These are phyloP conservation scores for Dendropsophus ebraccatus DNA, from an alignment of 2,113 vertebrate genomes.

Conservation along the genomic window DNA sequence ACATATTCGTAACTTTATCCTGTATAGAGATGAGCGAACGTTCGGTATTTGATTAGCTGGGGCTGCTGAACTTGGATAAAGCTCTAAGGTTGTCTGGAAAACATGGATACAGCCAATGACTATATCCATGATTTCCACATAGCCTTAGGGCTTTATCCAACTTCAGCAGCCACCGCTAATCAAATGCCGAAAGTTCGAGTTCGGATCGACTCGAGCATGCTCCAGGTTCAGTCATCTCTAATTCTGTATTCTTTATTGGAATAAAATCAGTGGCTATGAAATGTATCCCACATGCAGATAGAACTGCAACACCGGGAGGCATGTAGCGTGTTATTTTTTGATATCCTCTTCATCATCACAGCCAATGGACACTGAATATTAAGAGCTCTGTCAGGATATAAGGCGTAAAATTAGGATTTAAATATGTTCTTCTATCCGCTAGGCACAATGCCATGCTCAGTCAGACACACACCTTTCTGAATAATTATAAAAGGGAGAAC, in stretches of 20 bases:
- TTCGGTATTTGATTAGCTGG: no score
- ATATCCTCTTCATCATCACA: constrained; percentile 28
- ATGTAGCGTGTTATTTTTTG: constrained; percentile 8
- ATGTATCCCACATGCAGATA: background rate
- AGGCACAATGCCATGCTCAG: constrained; percentile 17
- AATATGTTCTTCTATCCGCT: constrained; percentile 6
- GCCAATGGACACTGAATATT: constrained; percentile 10
- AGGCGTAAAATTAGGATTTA: constrained; percentile 27
- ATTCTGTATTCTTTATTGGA: background rate
- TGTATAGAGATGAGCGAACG: no score
- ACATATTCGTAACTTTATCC: no score
- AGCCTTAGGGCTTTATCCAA: no score
- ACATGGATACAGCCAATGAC: no score
- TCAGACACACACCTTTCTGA: constrained; percentile 1
- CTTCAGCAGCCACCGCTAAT: no score
- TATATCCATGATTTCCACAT: no score
- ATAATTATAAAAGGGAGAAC: constrained; percentile 18
- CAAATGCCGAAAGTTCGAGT: no score
- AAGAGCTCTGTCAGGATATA: constrained; percentile 1
- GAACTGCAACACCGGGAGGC: background rate
- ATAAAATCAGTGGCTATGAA: background rate
- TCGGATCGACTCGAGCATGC: no score
- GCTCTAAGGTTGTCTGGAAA: no score
- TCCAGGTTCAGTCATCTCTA: no score
- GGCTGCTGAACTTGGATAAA: no score